Evolutionary conservation across 30 jellyfish, hydroid and myxozoan species (phyloP).

Genomic region (Rhopilema esculentum): DNA sequence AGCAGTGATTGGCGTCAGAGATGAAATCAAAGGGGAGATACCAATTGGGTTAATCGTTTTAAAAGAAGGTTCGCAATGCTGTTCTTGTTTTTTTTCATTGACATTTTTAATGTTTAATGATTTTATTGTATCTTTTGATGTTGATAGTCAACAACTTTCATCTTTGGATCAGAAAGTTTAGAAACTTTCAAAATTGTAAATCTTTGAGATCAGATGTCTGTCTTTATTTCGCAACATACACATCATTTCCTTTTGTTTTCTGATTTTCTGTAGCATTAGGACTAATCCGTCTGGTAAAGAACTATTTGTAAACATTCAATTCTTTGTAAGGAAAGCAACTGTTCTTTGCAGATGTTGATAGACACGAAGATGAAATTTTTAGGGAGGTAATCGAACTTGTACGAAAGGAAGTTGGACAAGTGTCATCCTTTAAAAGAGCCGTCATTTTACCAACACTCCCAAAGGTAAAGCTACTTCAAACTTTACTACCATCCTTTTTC

Average conservation of each 20-base stretch:
- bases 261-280: too few species aligned
- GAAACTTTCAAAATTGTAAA: too few species aligned
- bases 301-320: too few species aligned
- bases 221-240: too few species aligned
- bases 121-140: too few species aligned
- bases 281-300: too few species aligned
- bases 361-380: slow-evolving; percentile 71
- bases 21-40: slow-evolving; percentile 83
- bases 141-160: too few species aligned
- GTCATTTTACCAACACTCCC: slow-evolving; percentile 85
- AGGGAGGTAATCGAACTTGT: slow-evolving; percentile 82
- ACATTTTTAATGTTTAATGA: too few species aligned
- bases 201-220: too few species aligned
- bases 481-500: too few species aligned
- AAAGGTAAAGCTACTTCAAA: slow-evolving; percentile 53
- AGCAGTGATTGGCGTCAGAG: slow-evolving; percentile 87
- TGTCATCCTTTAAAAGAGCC: slow-evolving; percentile 80
- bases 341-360: slow-evolving; percentile 16
- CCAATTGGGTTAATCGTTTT: slow-evolving; percentile 93
- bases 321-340: background rate
- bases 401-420: slow-evolving; percentile 93
- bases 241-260: too few species aligned
- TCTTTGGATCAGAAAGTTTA: too few species aligned
- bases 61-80: slow-evolving; percentile 79
- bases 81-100: background rate